A percentile compares a stretch with the other conserved stretches of the same genome.
phyloP scores from a whole-genome alignment of 2,797 vertebrate species.

The Potorous gilbertii region DNA sequence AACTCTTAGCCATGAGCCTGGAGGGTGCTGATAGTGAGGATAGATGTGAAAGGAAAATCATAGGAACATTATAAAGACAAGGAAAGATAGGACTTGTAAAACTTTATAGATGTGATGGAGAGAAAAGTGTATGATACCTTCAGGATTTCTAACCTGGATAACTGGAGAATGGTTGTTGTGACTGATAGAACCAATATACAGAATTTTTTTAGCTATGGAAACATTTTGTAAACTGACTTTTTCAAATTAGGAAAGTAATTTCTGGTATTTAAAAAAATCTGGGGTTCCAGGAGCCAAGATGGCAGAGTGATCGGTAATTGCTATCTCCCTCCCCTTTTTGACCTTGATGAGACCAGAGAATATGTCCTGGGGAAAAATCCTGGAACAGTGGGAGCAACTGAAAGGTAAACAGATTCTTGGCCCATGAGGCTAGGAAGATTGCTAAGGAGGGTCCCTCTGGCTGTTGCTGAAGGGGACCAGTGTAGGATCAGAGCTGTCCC shows the following conservation, averaged over 20 bases:
- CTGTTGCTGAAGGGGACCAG: no score
- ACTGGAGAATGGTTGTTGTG: background rate
- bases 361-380: no score
- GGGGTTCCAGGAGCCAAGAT: no score
- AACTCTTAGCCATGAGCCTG: background rate
- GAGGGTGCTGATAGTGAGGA: background rate
- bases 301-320: no score
- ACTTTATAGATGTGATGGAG: background rate
- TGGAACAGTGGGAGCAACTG: no score
- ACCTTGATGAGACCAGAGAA: no score
- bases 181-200: background rate
- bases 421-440: no score
- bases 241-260: constrained; percentile 47
- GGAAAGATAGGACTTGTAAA: background rate
- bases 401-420: no score
- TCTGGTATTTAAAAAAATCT: background rate
- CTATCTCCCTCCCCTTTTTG: no score
- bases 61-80: background rate
- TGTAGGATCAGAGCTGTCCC: no score
- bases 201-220: background rate
- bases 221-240: background rate
- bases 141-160: background rate
- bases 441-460: no score
- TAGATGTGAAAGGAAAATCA: background rate
- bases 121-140: background rate